Evolutionary conservation across 2,797 vertebrate species (phyloP), one percentile per base, ranked within the genome.

Genomic region (Selene dorsalis): DNA sequence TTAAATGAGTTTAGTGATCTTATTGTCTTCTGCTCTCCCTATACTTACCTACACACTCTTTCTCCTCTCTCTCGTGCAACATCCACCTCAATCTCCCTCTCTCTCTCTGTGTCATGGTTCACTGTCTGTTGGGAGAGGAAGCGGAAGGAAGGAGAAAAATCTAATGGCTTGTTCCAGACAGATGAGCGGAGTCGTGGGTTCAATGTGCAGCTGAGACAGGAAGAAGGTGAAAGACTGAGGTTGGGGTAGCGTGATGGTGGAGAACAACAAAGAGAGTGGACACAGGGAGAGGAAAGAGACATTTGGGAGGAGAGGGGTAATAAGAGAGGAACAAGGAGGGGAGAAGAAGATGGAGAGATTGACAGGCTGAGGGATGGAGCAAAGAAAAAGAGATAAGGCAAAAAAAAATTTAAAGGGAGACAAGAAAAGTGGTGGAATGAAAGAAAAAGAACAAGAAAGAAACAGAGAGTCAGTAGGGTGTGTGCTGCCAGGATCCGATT

Each of bases 401-500:
- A 67, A 50, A 47, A 55, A 82, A 66, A 76, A 63, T 30, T 12
- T 17, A 43, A 41, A 58, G 3, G 38, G 50, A 69, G 57, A 70
- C 59, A 78, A 63, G 45, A 60, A 86, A 82, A 56, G 57, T 57
- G 56, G 73, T 74, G 57, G 61, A 85, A 82, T 79, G 39, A 76
- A 84, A 82, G 69, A 82, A 75, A 87, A 75, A 76, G 66, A 52
- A 53, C 38, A 82, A 87, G 67, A 82, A 76, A 83, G 82, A 87
- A 88, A 89, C 55, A 83, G 69, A 80, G 87, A 84, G 90, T 89
- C 90, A 85, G 86, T 68, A 94, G 95, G 95, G 95, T 95, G 94
- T 95, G 93, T 90, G 92, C 92, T 85, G 86, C 82, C 88, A 89
- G 87, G 94, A 95, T 95, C 92, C 88, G 73, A 93, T 95, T 94